A percentile compares a stretch with the other conserved stretches of the same genome.
These are phyloP conservation scores for Aurelia coerulea DNA, from an alignment of 30 jellyfish, hydroid and myxozoan genomes.

Conservation along the genomic window DNA sequence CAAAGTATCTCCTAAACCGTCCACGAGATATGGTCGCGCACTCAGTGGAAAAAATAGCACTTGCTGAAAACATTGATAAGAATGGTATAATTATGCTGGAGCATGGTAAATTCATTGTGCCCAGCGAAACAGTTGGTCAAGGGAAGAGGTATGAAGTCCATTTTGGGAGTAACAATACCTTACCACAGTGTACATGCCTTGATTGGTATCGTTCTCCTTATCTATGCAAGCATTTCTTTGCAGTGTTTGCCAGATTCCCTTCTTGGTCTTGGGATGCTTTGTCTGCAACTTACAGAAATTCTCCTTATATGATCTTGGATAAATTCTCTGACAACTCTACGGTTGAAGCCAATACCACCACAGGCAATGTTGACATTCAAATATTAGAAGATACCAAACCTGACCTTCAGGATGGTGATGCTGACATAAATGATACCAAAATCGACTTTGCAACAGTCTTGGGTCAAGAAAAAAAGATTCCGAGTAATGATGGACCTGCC, in stretches of 20 bases:
- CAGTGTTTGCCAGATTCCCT: slow-evolving; percentile 12
- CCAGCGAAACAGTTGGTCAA: background rate
- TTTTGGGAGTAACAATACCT: slow-evolving; percentile 48
- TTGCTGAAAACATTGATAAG: slow-evolving; percentile 1
- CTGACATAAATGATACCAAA: background rate
- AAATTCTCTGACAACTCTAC: background rate
- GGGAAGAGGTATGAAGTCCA: slow-evolving; percentile 1
- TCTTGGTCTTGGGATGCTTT: slow-evolving; percentile 44
- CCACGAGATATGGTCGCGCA: slow-evolving; percentile 28
- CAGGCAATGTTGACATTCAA: background rate
- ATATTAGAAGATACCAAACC: background rate
- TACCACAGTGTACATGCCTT: too few species aligned
- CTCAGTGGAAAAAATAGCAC: slow-evolving; percentile 9
- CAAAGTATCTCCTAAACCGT: slow-evolving; percentile 19
- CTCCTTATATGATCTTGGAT: slow-evolving; percentile 50
- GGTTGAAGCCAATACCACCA: background rate
- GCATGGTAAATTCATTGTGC: slow-evolving; percentile 1
- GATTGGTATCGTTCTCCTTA: slow-evolving; percentile 23
- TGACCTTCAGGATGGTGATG: background rate
- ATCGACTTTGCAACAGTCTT: background rate
- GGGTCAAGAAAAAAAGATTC: too few species aligned
- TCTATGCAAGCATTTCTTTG: slow-evolving; percentile 49
- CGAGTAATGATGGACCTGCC: slow-evolving; percentile 6
- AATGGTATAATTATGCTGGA: background rate
- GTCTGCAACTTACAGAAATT: slow-evolving; percentile 25